Evolutionary conservation across 2,113 vertebrate species (phyloP).

Genomic region (Gopherus flavomarginatus): DNA sequence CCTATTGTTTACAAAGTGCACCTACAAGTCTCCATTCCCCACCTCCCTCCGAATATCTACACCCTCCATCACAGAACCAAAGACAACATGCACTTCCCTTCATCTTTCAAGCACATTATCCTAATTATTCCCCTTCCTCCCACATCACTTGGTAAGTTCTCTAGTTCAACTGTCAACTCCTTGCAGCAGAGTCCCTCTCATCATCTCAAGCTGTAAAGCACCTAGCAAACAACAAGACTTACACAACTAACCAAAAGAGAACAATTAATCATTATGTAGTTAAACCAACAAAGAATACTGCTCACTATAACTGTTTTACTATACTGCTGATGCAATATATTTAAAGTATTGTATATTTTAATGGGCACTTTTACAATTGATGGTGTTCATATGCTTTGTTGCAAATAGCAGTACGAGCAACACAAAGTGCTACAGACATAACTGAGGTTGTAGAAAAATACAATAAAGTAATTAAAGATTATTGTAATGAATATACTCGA

Average conservation of each 20-base stretch:
- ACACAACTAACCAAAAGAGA: background rate
- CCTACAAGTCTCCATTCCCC: background rate
- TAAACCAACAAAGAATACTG: background rate
- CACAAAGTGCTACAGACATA: background rate
- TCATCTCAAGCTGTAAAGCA: background rate
- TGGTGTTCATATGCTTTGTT: background rate
- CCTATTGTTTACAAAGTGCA: background rate
- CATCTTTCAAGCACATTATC: background rate
- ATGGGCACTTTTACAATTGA: background rate
- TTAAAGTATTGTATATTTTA: background rate
- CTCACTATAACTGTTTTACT: background rate
- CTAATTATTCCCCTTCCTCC: background rate
- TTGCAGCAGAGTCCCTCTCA: background rate
- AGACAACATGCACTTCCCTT: background rate
- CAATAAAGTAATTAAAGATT: slow-evolving; percentile 11
- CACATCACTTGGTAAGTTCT: background rate
- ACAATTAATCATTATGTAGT: background rate
- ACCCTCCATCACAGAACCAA: background rate
- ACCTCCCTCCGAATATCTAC: background rate
- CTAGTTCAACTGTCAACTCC: background rate
- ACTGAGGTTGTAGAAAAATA: background rate
- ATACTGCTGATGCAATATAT: background rate
- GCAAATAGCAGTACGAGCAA: background rate
- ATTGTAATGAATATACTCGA: background rate
- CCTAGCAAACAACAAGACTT: background rate